Base-by-base conservation (phyloP, 2,113 vertebrate species). In the Myocastor coypus region DNA sequence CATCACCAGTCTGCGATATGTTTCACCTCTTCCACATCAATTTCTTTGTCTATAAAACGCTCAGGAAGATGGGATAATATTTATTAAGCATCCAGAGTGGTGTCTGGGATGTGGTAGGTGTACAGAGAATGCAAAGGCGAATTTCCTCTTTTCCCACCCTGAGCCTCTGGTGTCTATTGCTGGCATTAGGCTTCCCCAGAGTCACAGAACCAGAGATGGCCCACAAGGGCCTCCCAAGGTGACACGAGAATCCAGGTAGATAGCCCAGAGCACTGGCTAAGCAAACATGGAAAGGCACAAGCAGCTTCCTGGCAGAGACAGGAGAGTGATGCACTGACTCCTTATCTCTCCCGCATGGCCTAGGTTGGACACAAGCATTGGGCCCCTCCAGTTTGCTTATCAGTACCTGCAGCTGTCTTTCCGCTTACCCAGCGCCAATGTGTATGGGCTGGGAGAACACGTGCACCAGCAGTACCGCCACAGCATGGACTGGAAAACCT, bases 361-460 rank as follows among this genome's bases (percentile, higher is more conserved):
- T 95, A 99, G 99, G 95, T 99, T 99, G 97, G 98, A 99, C 97
- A 99, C 99, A 1, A 98, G 97, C 64, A 98, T 99, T 2, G 99
- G 98, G 30, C 99, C 99, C 0, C 98, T 99, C 73, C 97, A 98
- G 87, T 99, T 99, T 50, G 94, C 98, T 68, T 98, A 99, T 93
- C 99, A 99, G 98, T 99, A 98, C 95, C 98, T 99, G 34, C 99
- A 99, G 98, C 97, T 99, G 7, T 99, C 99, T 40, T 98, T 99
- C 91, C 99, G 97, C 88, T 98, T 99, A 4, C 98, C 99, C 63
- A 99, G 99, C 42, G 68, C 95, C 94, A 99, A 99, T 46, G 99
- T 99, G 83, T 99, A 99, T 2, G 99, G 99, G 0, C 97, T 99
- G 4, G 99, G 99, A 1, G 99, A 99, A 59, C 99, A 99, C 0